phyloP scores from a whole-genome alignment of 2,888 invertebrate genomes.

The Sesamia inferens region DNA sequence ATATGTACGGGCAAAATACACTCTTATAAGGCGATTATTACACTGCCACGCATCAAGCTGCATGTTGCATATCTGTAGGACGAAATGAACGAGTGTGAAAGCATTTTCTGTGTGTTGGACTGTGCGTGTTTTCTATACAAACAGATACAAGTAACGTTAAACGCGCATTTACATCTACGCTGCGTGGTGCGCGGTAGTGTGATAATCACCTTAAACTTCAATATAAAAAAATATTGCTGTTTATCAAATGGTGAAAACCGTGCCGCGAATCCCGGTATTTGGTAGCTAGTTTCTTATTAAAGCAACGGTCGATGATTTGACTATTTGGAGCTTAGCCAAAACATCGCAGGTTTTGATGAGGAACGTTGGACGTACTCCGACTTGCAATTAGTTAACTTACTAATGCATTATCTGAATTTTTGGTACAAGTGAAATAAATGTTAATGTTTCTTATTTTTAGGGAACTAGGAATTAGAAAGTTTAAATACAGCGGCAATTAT shows the following conservation, averaged over 20 bases:
- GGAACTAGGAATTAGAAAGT: background rate
- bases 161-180: too few species aligned
- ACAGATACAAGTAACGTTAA: too few species aligned
- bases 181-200: too few species aligned
- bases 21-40: too few species aligned
- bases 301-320: constrained; percentile 66
- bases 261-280: background rate
- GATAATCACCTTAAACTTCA: background rate
- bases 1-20: background rate
- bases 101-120: too few species aligned
- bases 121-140: too few species aligned
- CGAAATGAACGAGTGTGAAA: too few species aligned
- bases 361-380: constrained; percentile 64
- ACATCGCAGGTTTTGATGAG: constrained; percentile 75
- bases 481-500: background rate
- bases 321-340: constrained; percentile 77
- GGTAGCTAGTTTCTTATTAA: constrained; percentile 43
- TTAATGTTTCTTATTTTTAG: constrained; percentile 3
- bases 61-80: too few species aligned
- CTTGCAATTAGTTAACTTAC: constrained; percentile 71
- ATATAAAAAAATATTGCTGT: background rate
- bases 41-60: too few species aligned
- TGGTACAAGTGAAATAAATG: constrained; percentile 3
- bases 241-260: background rate
- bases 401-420: constrained; percentile 56